phyloP scores from a whole-genome alignment of 2,113 vertebrate genomes.

The Dissostichus mawsoni region DNA sequence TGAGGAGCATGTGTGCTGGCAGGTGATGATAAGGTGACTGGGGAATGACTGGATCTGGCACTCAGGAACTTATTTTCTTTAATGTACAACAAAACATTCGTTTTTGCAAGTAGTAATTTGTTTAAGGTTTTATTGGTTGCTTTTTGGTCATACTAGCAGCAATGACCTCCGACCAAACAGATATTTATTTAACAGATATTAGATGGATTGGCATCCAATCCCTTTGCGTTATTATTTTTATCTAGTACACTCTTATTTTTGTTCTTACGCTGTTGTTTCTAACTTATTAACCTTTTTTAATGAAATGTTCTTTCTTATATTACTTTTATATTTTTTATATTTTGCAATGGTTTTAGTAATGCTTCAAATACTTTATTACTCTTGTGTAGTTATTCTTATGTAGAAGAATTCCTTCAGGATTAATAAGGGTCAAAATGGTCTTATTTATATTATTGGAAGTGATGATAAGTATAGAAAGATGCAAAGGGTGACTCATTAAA shows the following conservation, averaged over 20 bases:
- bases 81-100: not conserved
- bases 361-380: too few relatives aligned
- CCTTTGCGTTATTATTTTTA: too few relatives aligned
- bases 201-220: not conserved
- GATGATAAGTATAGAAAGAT: not conserved
- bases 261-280: too few relatives aligned
- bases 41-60: not conserved
- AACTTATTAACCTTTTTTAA: too few relatives aligned
- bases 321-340: too few relatives aligned
- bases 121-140: not conserved
- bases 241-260: too few relatives aligned
- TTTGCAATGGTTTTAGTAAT: too few relatives aligned
- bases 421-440: too few relatives aligned
- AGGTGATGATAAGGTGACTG: not conserved
- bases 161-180: not conserved
- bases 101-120: not conserved
- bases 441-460: not conserved
- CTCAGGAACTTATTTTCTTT: not conserved
- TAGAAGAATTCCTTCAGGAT: too few relatives aligned
- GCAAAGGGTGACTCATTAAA: not conserved
- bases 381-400: too few relatives aligned
- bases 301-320: too few relatives aligned
- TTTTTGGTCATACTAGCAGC: not conserved
- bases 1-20: slow-evolving; percentile 1
- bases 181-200: not conserved